phyloP scores from a whole-genome alignment of 2,113 vertebrate species.

The Hemicordylus capensis region DNA sequence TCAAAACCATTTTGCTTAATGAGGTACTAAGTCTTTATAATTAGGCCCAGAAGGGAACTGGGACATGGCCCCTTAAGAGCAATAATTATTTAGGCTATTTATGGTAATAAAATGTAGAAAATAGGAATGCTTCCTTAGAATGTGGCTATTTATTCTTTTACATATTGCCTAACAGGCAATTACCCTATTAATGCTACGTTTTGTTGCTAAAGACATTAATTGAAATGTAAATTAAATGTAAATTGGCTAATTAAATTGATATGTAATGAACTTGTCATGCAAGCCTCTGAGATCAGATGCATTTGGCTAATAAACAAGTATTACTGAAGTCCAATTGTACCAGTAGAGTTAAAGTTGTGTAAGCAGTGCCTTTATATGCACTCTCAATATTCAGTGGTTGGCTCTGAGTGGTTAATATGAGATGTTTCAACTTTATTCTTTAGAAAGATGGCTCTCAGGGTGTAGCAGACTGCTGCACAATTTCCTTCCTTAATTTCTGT shows the following conservation, averaged over 20 bases:
- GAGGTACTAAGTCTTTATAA: slow-evolving; percentile 88
- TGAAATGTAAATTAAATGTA: slow-evolving; percentile 89
- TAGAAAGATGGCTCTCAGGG: slow-evolving; percentile 11
- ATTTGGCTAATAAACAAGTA: slow-evolving; percentile 79
- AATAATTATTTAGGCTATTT: slow-evolving; percentile 89
- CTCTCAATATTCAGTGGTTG: slow-evolving; percentile 34
- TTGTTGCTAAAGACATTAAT: slow-evolving; percentile 87
- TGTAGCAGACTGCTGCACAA: neutral
- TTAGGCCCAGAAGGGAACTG: slow-evolving; percentile 85
- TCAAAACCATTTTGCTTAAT: slow-evolving; percentile 85
- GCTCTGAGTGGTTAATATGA: neutral
- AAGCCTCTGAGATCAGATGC: slow-evolving; percentile 80
- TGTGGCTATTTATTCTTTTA: slow-evolving; percentile 82
- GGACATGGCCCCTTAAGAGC: slow-evolving; percentile 81
- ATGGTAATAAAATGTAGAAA: slow-evolving; percentile 86
- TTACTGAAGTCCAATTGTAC: slow-evolving; percentile 63
- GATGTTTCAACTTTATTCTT: slow-evolving; percentile 15
- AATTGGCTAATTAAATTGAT: slow-evolving; percentile 88
- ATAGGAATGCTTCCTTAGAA: slow-evolving; percentile 84
- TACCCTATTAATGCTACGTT: slow-evolving; percentile 83
- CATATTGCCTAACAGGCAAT: slow-evolving; percentile 86
- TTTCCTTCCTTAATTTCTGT: neutral
- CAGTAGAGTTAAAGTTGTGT: slow-evolving; percentile 64
- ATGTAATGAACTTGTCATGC: slow-evolving; percentile 84
- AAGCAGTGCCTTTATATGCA: slow-evolving; percentile 26